Evolutionary conservation across 2,888 invertebrate genomes (phyloP).

Genomic region (Tridacna crocea): DNA sequence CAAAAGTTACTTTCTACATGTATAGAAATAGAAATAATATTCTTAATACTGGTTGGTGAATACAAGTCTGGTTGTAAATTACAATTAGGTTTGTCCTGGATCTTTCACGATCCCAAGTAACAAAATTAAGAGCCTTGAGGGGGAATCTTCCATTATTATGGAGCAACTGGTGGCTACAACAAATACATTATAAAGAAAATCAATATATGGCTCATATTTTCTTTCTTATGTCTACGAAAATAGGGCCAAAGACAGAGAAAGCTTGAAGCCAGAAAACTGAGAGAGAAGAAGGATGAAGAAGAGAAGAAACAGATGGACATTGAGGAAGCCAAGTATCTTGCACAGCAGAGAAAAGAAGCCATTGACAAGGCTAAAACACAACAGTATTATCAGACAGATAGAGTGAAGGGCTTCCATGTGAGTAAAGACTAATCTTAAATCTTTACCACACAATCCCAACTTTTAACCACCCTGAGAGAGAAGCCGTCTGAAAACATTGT

Average conservation of each 20-base stretch:
- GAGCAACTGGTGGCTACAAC: too few species aligned
- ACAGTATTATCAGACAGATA: constrained; percentile 84
- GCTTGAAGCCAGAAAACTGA: constrained; percentile 80
- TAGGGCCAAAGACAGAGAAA: constrained; percentile 84
- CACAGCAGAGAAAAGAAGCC: constrained; percentile 81
- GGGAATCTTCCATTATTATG: too few species aligned
- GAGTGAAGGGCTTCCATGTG: constrained; percentile 84
- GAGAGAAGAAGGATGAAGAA: constrained; percentile 83
- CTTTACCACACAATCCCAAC: too few species aligned
- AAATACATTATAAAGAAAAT: too few species aligned
- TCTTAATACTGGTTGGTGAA: too few species aligned
- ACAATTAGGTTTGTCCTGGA: too few species aligned
- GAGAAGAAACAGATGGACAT: constrained; percentile 80
- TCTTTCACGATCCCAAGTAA: too few species aligned
- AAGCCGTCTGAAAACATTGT: not conserved
- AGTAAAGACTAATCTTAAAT: constrained; percentile 49
- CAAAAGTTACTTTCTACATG: too few species aligned
- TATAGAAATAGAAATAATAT: too few species aligned
- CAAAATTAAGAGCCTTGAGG: too few species aligned
- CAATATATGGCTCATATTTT: too few species aligned
- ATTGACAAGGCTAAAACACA: constrained; percentile 84
- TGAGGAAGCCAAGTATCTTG: constrained; percentile 83
- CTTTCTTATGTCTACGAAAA: not conserved
- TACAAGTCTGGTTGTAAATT: too few species aligned
- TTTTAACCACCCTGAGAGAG: not conserved